Conservation (phyloP, 2,113 vertebrate genomes). For the Bambusicola thoracicus region DNA sequence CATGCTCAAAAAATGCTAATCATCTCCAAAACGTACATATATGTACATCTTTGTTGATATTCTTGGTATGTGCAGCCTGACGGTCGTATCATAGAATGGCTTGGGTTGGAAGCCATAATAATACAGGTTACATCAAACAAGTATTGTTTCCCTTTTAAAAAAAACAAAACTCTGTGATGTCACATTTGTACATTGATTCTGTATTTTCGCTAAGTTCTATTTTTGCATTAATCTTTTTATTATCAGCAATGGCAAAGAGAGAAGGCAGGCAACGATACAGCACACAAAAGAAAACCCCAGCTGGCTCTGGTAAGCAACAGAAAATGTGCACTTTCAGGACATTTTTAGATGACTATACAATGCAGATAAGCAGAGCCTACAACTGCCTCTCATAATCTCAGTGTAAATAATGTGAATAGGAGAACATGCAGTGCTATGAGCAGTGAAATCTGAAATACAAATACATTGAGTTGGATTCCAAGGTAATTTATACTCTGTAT, state of each 20-base stretch:
- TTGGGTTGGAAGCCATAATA: not conserved
- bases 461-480: not conserved
- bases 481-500: not conserved
- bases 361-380: not conserved
- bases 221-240: too few species aligned
- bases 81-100: not conserved
- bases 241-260: not conserved
- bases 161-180: not conserved
- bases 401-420: not conserved
- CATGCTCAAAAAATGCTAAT: slow-evolving; percentile 17
- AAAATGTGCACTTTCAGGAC: not conserved
- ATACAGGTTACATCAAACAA: not conserved
- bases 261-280: not conserved
- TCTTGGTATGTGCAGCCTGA: not conserved
- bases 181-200: not conserved
- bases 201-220: not conserved
- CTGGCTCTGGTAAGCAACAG: not conserved
- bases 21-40: slow-evolving; percentile 15
- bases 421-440: not conserved
- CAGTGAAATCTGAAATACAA: not conserved
- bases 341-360: not conserved
- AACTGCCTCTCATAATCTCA: not conserved
- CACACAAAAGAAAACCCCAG: not conserved
- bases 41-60: not conserved
- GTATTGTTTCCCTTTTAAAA: not conserved